Percentiles rank a stretch among this genome's conserved stretches.
phyloP scores from a whole-genome alignment of 2,797 vertebrate species.

The Anabas testudineus region DNA sequence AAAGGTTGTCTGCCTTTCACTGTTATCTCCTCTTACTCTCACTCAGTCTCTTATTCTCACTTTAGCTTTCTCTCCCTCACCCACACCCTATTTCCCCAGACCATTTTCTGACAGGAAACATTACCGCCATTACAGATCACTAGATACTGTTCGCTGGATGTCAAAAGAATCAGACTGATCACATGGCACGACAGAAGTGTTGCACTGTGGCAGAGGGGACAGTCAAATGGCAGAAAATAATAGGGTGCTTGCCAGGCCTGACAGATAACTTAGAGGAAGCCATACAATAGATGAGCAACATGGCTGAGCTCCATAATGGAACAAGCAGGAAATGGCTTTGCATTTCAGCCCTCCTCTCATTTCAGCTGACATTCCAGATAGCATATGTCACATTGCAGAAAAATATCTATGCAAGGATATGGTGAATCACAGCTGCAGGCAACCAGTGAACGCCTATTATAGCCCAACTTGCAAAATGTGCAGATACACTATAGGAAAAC shows the following conservation, averaged over 20 bases:
- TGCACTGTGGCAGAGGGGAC: constrained; percentile 71
- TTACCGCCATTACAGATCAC: constrained; percentile 81
- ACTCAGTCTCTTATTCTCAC: constrained; percentile 59
- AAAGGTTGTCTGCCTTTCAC: constrained; percentile 60
- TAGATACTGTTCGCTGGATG: constrained; percentile 74
- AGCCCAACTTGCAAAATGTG: constrained; percentile 44
- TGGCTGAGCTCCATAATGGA: constrained; percentile 73
- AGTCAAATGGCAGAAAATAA: constrained; percentile 84
- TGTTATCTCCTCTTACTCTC: constrained; percentile 55
- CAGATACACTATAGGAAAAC: constrained; percentile 29
- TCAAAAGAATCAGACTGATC: constrained; percentile 82
- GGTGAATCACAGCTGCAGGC: constrained; percentile 63
- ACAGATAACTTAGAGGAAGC: constrained; percentile 80
- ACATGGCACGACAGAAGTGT: constrained; percentile 73
- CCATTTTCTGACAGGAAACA: constrained; percentile 80
- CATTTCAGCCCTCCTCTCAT: constrained; percentile 73
- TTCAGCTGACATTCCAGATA: constrained; percentile 72
- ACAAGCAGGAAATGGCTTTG: constrained; percentile 76
- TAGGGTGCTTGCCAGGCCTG: constrained; percentile 75
- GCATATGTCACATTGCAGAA: constrained; percentile 64
- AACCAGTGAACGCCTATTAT: constrained; percentile 48
- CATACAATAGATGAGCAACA: constrained; percentile 73
- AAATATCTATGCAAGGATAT: constrained; percentile 60
- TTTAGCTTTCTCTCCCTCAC: constrained; percentile 58
- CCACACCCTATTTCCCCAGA: constrained; percentile 53